These are phyloP conservation scores for Drosophila arawakana DNA, from an alignment of 1,140 invertebrate species.

Conservation along the genomic window DNA sequence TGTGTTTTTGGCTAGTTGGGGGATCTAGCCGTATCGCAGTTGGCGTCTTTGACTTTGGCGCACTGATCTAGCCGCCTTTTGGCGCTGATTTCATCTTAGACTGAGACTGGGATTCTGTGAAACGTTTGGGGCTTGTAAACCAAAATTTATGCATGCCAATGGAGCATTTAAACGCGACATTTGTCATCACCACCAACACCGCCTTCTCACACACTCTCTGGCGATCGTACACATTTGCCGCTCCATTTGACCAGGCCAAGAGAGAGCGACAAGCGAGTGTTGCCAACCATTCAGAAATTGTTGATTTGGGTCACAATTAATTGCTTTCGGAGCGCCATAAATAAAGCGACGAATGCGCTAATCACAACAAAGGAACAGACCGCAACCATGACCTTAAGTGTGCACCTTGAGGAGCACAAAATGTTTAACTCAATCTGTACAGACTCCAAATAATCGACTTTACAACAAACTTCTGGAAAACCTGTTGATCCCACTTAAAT, in stretches of 20 bases:
- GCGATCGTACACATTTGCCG: slow-evolving; percentile 66
- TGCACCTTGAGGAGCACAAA: slow-evolving; percentile 9
- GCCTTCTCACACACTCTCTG: slow-evolving; percentile 34
- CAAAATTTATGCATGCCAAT: slow-evolving; percentile 65
- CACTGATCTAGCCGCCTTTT: slow-evolving; percentile 77
- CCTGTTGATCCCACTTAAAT: slow-evolving; percentile 17
- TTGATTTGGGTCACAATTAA: slow-evolving; percentile 82
- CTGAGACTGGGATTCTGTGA: slow-evolving; percentile 51
- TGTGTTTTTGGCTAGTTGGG: slow-evolving; percentile 33
- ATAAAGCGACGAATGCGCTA: slow-evolving; percentile 56
- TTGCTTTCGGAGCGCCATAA: slow-evolving; percentile 75
- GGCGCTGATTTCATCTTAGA: slow-evolving; percentile 72
- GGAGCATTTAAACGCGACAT: slow-evolving; percentile 71
- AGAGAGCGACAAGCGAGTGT: slow-evolving; percentile 30
- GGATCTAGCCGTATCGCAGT: slow-evolving; percentile 38
- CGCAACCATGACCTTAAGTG: slow-evolving; percentile 34
- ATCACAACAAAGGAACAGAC: slow-evolving; percentile 74
- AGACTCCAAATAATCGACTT: slow-evolving; percentile 18
- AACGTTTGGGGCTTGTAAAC: slow-evolving; percentile 51
- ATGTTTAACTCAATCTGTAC: background rate
- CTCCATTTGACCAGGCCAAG: slow-evolving; percentile 58
- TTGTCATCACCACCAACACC: slow-evolving; percentile 46
- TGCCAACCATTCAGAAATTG: slow-evolving; percentile 61
- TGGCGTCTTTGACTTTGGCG: slow-evolving; percentile 53
- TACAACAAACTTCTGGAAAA: background rate